These are phyloP conservation scores for Microdon myrmicae DNA, from an alignment of 2,888 invertebrate genomes.

Conservation along the genomic window DNA sequence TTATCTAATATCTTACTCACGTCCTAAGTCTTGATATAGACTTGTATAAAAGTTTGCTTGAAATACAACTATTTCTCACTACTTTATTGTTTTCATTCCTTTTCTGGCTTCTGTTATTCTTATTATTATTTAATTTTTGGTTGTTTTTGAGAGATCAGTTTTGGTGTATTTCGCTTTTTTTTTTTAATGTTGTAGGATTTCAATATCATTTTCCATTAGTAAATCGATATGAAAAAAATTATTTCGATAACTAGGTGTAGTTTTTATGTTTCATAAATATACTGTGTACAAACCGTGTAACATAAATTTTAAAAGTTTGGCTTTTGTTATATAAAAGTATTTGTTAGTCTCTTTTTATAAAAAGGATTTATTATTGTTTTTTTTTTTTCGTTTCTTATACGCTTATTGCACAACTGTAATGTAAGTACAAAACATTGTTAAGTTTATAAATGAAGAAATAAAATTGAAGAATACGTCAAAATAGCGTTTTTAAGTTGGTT, in stretches of 20 bases:
- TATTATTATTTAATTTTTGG: too few relatives aligned
- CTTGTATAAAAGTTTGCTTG: too few relatives aligned
- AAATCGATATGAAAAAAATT: slow-evolving; percentile 46
- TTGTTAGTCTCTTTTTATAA: slow-evolving; percentile 22
- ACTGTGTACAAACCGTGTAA: slow-evolving; percentile 21
- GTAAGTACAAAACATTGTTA: slow-evolving; percentile 25
- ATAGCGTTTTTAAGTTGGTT: slow-evolving; percentile 53
- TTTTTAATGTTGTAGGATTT: too few relatives aligned
- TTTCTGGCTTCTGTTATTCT: too few relatives aligned
- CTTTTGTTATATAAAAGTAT: slow-evolving; percentile 20
- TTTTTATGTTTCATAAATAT: slow-evolving; percentile 36
- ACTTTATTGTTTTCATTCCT: too few relatives aligned
- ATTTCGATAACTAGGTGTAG: slow-evolving; percentile 37
- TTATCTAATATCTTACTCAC: too few relatives aligned
- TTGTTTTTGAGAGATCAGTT: too few relatives aligned
- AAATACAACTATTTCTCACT: too few relatives aligned
- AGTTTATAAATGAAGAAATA: slow-evolving; percentile 8
- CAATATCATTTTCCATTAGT: too few relatives aligned
- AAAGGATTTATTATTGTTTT: slow-evolving; percentile 33
- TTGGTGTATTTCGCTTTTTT: slow-evolving; percentile 26
- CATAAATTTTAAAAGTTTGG: slow-evolving; percentile 45
- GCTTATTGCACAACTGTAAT: too few relatives aligned
- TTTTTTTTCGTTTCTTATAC: slow-evolving; percentile 23
- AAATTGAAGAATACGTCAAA: slow-evolving; percentile 12
- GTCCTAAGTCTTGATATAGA: too few relatives aligned